These are phyloP conservation scores for Ariopsis seemanni DNA, from an alignment of 2,113 vertebrate species.

Conservation along the genomic window DNA sequence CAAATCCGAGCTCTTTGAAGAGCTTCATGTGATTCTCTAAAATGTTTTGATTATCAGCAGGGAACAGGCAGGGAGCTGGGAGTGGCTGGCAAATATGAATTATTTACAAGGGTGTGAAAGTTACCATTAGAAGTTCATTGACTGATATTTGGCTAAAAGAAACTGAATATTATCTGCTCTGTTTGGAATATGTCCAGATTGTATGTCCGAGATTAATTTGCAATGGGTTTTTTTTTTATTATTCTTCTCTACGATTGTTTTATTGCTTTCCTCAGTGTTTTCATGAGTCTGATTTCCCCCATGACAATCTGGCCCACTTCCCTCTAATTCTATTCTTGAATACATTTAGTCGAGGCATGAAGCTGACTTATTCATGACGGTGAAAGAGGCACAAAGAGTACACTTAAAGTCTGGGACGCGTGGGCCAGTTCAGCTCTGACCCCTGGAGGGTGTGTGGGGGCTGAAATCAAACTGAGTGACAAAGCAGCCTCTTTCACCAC, in stretches of 20 bases:
- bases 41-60: slow-evolving; percentile 45
- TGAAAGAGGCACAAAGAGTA: slow-evolving; percentile 64
- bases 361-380: slow-evolving; percentile 65
- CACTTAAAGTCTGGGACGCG: slow-evolving; percentile 55
- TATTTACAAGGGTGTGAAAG: slow-evolving; percentile 43
- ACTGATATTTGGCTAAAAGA: slow-evolving; percentile 2
- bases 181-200: neutral
- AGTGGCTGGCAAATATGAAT: slow-evolving; percentile 46
- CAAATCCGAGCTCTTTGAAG: slow-evolving; percentile 22
- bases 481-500: slow-evolving; percentile 55
- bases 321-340: slow-evolving; percentile 55
- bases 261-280: neutral
- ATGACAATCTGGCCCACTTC: slow-evolving; percentile 49
- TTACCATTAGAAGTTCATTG: slow-evolving; percentile 21
- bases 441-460: slow-evolving; percentile 73
- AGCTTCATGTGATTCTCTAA: slow-evolving; percentile 8
- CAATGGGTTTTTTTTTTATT: neutral
- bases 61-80: slow-evolving; percentile 44
- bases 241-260: neutral
- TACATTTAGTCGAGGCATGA: slow-evolving; percentile 59
- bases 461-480: slow-evolving; percentile 58
- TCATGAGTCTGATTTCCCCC: slow-evolving; percentile 17
- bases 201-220: neutral
- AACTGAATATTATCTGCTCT: neutral
- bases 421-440: slow-evolving; percentile 62